A percentile compares a stretch with the other conserved stretches of the same genome.
Conservation (phyloP, 2,113 vertebrate species). For the rabbit (Oryctolagus cuniculus) region DNA sequence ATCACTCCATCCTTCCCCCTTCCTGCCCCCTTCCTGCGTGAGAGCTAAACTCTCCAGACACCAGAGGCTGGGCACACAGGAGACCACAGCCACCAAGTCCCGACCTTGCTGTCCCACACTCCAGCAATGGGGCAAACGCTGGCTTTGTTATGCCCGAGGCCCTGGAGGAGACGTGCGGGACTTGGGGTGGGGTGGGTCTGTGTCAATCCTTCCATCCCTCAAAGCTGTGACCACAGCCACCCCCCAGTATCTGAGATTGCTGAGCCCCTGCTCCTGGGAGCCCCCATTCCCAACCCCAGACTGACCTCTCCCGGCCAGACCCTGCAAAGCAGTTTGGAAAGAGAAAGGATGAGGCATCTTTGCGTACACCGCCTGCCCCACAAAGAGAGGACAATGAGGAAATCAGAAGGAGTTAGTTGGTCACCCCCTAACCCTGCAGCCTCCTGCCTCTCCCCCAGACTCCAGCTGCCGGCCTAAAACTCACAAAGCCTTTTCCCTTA, state of each 20-base stretch:
- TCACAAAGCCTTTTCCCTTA: slow-evolving; percentile 75
- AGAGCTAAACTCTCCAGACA: not conserved
- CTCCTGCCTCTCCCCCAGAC: slow-evolving; percentile 12
- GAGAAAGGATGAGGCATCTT: not conserved
- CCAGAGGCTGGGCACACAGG: not conserved
- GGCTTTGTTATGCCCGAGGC: not conserved
- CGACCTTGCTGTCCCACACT: not conserved
- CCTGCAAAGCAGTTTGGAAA: slow-evolving; percentile 52
- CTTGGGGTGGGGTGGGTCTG: not conserved
- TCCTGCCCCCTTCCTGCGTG: not conserved
- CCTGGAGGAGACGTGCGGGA: not conserved
- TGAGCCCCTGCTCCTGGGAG: not conserved
- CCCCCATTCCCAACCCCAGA: slow-evolving; percentile 67
- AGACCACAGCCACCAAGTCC: not conserved
- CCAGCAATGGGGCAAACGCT: not conserved
- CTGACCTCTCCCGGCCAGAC: slow-evolving; percentile 82
- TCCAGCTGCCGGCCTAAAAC: slow-evolving; percentile 74
- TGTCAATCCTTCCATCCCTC: not conserved
- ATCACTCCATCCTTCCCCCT: not conserved
- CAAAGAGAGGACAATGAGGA: slow-evolving; percentile 25
- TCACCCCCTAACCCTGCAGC: slow-evolving; percentile 32
- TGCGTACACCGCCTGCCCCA: not conserved
- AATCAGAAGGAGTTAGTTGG: not conserved
- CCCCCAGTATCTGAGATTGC: not conserved
- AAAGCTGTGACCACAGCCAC: not conserved